Evolutionary conservation across 2,797 vertebrate genomes (phyloP), one percentile per base, ranked within the genome.

Genomic region (Rhabdophis nuchalis): DNA sequence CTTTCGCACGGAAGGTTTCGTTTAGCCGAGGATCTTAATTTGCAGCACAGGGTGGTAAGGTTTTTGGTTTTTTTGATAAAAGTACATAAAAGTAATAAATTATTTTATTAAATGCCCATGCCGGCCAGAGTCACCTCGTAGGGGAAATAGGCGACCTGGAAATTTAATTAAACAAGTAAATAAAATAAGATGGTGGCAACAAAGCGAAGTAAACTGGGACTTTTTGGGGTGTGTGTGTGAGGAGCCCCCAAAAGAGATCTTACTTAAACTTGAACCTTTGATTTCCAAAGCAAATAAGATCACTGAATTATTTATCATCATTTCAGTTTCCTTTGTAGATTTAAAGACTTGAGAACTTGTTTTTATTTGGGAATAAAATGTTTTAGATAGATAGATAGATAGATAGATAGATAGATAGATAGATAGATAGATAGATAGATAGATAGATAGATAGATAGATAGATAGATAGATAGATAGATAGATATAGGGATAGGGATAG

Each of bases 221-320:
- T 68, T 32, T 29, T 23, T 27, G 2, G 0, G 29, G 12, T n/a
- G n/a, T n/a, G n/a, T n/a, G n/a, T n/a, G 4, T 0, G 5, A 2
- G 1, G 2, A 1, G 16, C 29, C 3, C 10, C 10, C 29, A 32
- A 64, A n/a, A n/a, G n/a, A 72, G 64, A 72, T 72, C 1, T 72
- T 32, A 68, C 0, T 60, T 61, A 68, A 68, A 64, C 4, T 94
- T 93, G 13, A 64, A 82, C 12, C 57, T 52, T 68, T 89, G 53
- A 89, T 58, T 11, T 27, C 61, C 5, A 57, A 88, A 89, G 56
- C 0, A 0, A 46, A 54, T 61, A 6, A 57, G 88, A 10, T 85
- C 91, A 36, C 88, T 2, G 27, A 25, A 90, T 89, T 86, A 1
- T 23, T 36, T 25, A 3, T 50, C 86, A 1, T 0, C 85, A 89